A percentile compares a stretch with the other conserved stretches of the same genome.
Evolutionary conservation across 2,888 invertebrate genomes (phyloP).

Genomic region (Apamea crenata): DNA sequence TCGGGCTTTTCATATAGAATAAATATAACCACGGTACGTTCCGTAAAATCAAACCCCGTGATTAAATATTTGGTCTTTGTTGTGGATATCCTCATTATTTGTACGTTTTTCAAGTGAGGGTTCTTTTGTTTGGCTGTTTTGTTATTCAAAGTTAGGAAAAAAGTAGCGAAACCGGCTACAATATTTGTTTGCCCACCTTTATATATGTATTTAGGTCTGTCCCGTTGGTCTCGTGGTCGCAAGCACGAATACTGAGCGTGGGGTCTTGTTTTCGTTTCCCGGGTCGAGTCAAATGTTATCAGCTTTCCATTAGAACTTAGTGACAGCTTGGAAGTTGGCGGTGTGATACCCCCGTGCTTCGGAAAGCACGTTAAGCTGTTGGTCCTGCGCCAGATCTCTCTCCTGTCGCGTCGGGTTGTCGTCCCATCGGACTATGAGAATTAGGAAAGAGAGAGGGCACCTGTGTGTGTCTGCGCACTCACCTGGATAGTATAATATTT

Average conservation of each 20-base stretch:
- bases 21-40: slow-evolving; percentile 77
- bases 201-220: neutral
- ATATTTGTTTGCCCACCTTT: neutral
- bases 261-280: neutral
- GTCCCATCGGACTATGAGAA: no score
- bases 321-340: neutral
- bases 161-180: neutral
- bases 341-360: no score
- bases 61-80: slow-evolving; percentile 59
- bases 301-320: neutral
- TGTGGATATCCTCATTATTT: slow-evolving; percentile 27
- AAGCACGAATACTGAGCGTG: neutral
- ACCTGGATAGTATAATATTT: no score
- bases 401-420: no score
- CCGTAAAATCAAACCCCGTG: slow-evolving; percentile 74
- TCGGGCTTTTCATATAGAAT: slow-evolving; percentile 79
- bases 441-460: no score
- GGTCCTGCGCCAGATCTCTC: no score
- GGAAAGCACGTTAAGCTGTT: no score
- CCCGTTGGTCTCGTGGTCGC: neutral
- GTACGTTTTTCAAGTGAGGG: slow-evolving; percentile 16
- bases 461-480: no score
- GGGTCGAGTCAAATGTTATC: neutral
- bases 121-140: slow-evolving; percentile 42
- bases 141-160: neutral